Evolutionary conservation across 35 echinoderm and acorn worm genomes (phyloP).

Genomic region (Patiria miniata): DNA sequence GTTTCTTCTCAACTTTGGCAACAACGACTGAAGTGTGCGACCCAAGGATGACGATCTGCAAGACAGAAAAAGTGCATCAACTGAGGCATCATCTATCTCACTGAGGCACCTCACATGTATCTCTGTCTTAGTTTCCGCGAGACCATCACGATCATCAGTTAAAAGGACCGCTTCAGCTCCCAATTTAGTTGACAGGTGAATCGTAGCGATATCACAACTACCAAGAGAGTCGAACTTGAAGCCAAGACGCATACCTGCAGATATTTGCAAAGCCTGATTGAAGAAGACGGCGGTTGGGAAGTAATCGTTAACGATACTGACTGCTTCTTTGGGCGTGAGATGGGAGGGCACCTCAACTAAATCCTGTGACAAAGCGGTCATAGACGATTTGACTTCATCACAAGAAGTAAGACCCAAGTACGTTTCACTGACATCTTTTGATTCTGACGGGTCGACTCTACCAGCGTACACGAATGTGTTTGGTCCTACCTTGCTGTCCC

Average conservation of each 20-base stretch:
- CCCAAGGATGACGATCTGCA: neutral
- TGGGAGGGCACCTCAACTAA: neutral
- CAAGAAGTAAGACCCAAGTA: neutral
- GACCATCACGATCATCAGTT: neutral
- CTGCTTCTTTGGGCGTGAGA: neutral
- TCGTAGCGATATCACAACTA: neutral
- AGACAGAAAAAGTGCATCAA: constrained; percentile 20
- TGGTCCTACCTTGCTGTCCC: neutral
- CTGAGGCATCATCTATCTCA: neutral
- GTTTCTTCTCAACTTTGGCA: constrained; percentile 1
- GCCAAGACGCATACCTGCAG: neutral
- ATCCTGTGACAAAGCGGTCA: neutral
- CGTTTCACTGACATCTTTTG: neutral
- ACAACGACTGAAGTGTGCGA: neutral
- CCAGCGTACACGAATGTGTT: neutral
- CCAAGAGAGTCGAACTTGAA: neutral
- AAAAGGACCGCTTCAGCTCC: neutral
- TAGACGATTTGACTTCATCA: neutral
- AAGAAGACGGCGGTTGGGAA: constrained; percentile 2
- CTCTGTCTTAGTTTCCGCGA: neutral
- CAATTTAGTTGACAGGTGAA: neutral
- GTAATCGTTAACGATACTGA: constrained; percentile 4
- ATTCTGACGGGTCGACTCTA: neutral
- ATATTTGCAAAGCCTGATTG: neutral
- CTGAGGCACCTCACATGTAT: neutral